Evolutionary conservation across 2,797 vertebrate genomes (phyloP).

Genomic region (Macroramphosus scolopax): DNA sequence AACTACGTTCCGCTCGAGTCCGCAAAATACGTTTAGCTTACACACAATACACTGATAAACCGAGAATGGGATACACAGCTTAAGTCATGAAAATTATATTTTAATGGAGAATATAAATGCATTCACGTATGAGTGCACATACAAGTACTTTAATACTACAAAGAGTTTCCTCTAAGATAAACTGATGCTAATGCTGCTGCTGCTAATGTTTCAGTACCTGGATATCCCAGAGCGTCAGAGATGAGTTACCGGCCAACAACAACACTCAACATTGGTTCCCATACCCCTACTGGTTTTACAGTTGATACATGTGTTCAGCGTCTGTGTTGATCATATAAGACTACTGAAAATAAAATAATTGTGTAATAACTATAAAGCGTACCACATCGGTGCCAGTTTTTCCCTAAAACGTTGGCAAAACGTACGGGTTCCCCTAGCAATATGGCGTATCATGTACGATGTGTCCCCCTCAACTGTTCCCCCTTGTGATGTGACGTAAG

Average conservation of each 20-base stretch:
- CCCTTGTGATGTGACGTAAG: slow-evolving; percentile 23
- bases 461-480: neutral
- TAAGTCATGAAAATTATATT: neutral
- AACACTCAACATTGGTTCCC: slow-evolving; percentile 32
- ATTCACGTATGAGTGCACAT: neutral
- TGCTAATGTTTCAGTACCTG: slow-evolving; percentile 12
- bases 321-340: no score
- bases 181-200: slow-evolving; percentile 36
- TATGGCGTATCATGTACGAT: slow-evolving; percentile 4
- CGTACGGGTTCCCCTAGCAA: neutral
- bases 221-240: slow-evolving; percentile 4
- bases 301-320: no score
- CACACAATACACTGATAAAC: slow-evolving; percentile 1
- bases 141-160: neutral
- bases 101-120: slow-evolving; percentile 3
- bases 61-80: neutral
- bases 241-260: slow-evolving; percentile 42
- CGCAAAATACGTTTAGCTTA: neutral
- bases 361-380: no score
- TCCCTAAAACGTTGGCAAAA: neutral
- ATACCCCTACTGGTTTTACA: no score
- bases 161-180: slow-evolving; percentile 1
- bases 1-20: slow-evolving; percentile 2
- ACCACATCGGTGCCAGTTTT: fast-evolving
- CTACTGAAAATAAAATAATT: no score